Percentiles rank a stretch among this genome's conserved stretches.
phyloP scores from a whole-genome alignment of 2,888 invertebrate genomes.

The Drosophila heteroneura region DNA sequence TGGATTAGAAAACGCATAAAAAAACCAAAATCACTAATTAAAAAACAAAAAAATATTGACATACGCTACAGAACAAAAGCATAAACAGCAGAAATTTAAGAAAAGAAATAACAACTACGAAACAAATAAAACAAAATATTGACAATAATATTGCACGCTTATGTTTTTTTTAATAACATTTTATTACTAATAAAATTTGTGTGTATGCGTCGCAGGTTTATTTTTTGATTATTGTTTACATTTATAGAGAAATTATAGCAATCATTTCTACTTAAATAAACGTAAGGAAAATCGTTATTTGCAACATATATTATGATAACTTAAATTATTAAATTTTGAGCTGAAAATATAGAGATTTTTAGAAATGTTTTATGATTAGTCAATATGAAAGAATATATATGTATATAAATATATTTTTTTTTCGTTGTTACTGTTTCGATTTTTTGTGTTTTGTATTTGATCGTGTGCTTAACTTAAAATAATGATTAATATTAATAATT shows the following conservation, averaged over 20 bases:
- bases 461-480: slow-evolving; percentile 41
- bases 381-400: slow-evolving; percentile 39
- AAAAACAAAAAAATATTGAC: neutral
- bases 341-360: slow-evolving; percentile 82
- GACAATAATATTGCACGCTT: slow-evolving; percentile 43
- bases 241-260: slow-evolving; percentile 49
- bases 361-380: slow-evolving; percentile 65
- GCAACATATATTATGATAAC: slow-evolving; percentile 35
- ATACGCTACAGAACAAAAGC: slow-evolving; percentile 3
- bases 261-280: slow-evolving; percentile 43
- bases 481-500: slow-evolving; percentile 52
- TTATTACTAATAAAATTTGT: slow-evolving; percentile 58
- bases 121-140: slow-evolving; percentile 45
- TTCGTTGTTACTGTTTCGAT: slow-evolving; percentile 38
- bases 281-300: slow-evolving; percentile 39
- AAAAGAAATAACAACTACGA: slow-evolving; percentile 2
- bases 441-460: slow-evolving; percentile 8
- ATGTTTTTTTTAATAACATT: slow-evolving; percentile 63
- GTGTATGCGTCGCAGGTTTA: slow-evolving; percentile 36
- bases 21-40: neutral
- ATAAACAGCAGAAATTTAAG: slow-evolving; percentile 15
- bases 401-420: slow-evolving; percentile 15
- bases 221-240: slow-evolving; percentile 45
- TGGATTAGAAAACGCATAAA: neutral
- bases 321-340: slow-evolving; percentile 79